Conservation (phyloP, 2,888 invertebrate genomes). For the Perdita meconis region DNA sequence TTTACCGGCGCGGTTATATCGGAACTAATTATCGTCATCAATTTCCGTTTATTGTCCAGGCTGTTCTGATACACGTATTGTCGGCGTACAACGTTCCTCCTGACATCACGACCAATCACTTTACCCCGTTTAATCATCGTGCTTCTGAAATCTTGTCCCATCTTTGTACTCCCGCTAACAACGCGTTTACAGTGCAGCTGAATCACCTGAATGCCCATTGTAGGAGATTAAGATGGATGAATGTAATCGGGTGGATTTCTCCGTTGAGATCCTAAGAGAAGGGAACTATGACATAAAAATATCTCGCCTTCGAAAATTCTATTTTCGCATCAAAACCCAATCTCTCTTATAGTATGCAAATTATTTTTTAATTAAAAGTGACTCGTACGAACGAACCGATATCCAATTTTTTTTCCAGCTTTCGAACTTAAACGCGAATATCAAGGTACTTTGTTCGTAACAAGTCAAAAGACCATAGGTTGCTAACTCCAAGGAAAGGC, state of each 20-base stretch:
- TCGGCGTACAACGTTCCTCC: constrained; percentile 9
- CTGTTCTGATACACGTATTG: constrained; percentile 13
- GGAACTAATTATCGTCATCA: constrained; percentile 55
- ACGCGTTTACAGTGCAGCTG: background rate
- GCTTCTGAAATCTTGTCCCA: constrained; percentile 26
- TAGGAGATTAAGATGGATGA: constrained; percentile 8
- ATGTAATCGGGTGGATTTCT: too few relatives aligned
- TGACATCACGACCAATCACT: constrained; percentile 44
- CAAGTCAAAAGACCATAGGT: too few relatives aligned
- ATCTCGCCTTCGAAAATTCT: too few relatives aligned
- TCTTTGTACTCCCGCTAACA: background rate
- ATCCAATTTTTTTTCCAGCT: too few relatives aligned
- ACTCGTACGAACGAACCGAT: too few relatives aligned
- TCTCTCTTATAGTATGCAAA: too few relatives aligned
- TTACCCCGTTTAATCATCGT: constrained; percentile 30
- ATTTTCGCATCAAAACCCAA: too few relatives aligned
- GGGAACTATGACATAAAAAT: background rate
- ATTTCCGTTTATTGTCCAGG: constrained; percentile 23
- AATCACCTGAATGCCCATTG: constrained; percentile 1
- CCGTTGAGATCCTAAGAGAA: too few relatives aligned
- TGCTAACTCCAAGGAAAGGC: background rate
- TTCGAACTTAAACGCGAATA: too few relatives aligned
- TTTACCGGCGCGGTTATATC: constrained; percentile 40
- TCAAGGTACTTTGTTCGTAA: background rate
- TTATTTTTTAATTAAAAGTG: too few relatives aligned